Base-by-base conservation (phyloP, 2,797 vertebrate genomes). In the Anguilla megastoma region DNA sequence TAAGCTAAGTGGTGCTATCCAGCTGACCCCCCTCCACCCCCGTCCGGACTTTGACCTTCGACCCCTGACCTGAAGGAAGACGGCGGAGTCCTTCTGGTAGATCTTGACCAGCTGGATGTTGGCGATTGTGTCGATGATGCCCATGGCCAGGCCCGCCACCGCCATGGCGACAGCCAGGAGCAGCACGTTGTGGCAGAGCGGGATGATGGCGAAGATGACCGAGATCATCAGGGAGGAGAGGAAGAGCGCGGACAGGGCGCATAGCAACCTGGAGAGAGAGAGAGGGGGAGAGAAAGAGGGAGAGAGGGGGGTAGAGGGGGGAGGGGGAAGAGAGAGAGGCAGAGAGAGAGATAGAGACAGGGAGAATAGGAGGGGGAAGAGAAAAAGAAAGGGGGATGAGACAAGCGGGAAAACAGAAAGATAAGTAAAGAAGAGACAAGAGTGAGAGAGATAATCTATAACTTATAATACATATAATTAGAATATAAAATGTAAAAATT, bases 51-150 rank as follows among this genome's bases (percentile, higher is more conserved):
- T 74, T 74, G 30, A 36, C 30, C 16, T 48, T 3, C 27, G 52
- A 24, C 30, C 21, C 48, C 95, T 94, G 85, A 99, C 98, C 98
- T 99, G 98, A 86, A 99, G 95, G 94, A 99, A 98, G 90, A 97
- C 83, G 0, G 98, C 97, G 0, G 98, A 98, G 93, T 99, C 97
- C 92, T 97, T 98, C 95, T 99, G 97, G 94, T 99, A 99, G 91
- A 98, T 96, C 92, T 96, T 97, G 88, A 99, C 98, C 92, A 99
- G 95, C 94, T 98, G 97, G 92, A 97, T 95, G 95, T 99, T 99
- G 91, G 97, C 97, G 69, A 98, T 97, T 0, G 98, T 99, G 95
- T 99, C 98, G 0, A 99, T 99, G 91, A 97, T 96, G 0, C 98
- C 98, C 98, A 99, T 99, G 91, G 98, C 97, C 86, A 95, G 92